These are phyloP conservation scores for Sarcophaga subvicina DNA, from an alignment of 2,888 invertebrate genomes.

Conservation along the genomic window DNA sequence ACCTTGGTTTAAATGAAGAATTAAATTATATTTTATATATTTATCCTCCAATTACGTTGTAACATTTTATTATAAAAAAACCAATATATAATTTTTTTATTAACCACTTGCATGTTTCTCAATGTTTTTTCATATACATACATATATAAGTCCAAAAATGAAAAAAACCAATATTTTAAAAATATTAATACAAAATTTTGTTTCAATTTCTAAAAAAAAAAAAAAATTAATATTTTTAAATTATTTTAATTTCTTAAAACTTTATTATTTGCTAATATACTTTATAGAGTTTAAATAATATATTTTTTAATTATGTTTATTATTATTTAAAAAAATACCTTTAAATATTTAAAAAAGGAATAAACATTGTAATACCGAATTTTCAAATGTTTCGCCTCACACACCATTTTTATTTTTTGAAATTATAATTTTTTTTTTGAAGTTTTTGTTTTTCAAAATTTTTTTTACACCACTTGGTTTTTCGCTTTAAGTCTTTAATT, in stretches of 20 bases:
- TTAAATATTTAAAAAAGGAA: conserved; percentile 62
- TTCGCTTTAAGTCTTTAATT: conserved; percentile 53
- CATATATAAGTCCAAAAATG: conserved; percentile 63
- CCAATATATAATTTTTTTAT: conserved; percentile 58
- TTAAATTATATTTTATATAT: conserved; percentile 60
- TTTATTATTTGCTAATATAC: conserved; percentile 76
- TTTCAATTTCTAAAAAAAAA: conserved; percentile 11
- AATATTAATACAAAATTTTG: conserved; percentile 47
- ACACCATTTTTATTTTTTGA: conserved; percentile 65
- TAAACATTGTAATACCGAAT: conserved; percentile 81
- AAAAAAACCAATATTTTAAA: conserved; percentile 19
- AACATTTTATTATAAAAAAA: conserved; percentile 53
- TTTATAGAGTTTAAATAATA: conserved; percentile 71
- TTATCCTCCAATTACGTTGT: conserved; percentile 69
- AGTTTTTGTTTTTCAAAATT: conserved; percentile 59
- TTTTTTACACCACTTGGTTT: conserved; percentile 43
- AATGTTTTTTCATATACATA: conserved; percentile 76
- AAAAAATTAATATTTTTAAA: conserved; percentile 49
- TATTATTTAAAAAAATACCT: conserved; percentile 62
- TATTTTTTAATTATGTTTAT: conserved; percentile 69
- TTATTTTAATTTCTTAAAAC: conserved; percentile 54
- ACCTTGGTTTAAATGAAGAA: conserved; percentile 62
- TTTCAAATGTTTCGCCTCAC: conserved; percentile 82
- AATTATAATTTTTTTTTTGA: conserved; percentile 57
- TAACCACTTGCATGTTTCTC: conserved; percentile 81